Base-by-base conservation (phyloP, 2,113 vertebrate genomes). In the Struthidea cinerea region DNA sequence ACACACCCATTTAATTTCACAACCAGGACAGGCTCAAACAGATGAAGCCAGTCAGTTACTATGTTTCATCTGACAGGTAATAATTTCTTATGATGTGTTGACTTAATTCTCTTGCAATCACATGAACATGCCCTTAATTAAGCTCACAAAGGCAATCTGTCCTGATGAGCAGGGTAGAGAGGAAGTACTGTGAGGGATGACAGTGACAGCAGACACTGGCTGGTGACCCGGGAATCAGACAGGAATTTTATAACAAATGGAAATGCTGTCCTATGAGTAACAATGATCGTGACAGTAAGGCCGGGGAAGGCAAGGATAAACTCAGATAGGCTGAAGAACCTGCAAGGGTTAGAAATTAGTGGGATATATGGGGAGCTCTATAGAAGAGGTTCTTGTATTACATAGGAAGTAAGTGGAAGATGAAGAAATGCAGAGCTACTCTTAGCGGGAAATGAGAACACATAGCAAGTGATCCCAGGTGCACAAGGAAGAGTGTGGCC, bases 31-130 rank as follows among this genome's bases (percentile, higher is more conserved):
- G 83, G 92, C 83, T 93, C 59, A 35, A 95, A 90, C 92, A 95
- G 88, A 92, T 74, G 71, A 70, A 69, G 15, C 53, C 11, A 90
- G 86, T 93, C 89, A 81, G 71, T 86, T 94, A 94, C 75, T 67
- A 20, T 86, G 86, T 90, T 93, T 95, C 89, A 70, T 86, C 83
- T 95, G 96, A 92, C 88, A 96, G 88, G 90, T 90, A 90, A 81
- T 90, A 86, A 94, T 96, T 94, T 94, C 64, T 67, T 57, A 50
- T 63, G 52, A 94, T 90, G 39, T 70, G 79, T 94, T 90, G 76
- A 88, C 50, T 96, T 92, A 86, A 93, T 88, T 93, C 55, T 65
- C 94, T 88, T 86, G 92, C 83, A 95, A 89, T 92, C 80, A 81
- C 52, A 93, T 1, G 19, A 92, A 41, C 64, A 94, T 95, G 35